Conservation (phyloP, 2,113 vertebrate genomes). For the Protobothrops flavoviridis region DNA sequence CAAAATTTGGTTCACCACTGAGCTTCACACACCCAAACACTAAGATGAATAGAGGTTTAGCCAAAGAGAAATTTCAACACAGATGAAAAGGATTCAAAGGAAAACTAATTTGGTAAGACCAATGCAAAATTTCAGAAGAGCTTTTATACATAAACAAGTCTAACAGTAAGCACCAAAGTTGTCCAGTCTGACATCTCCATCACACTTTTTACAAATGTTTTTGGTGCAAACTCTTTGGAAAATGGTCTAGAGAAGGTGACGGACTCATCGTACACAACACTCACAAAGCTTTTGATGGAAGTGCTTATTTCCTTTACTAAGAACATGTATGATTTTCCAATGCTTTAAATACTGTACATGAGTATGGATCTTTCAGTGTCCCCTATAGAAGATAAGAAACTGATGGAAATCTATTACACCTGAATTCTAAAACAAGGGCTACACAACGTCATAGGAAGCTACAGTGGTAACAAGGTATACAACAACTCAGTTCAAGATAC, state of each 20-base stretch:
- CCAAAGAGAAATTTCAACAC: neutral
- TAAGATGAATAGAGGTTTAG: neutral
- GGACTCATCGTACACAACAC: neutral
- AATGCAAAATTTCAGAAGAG: neutral
- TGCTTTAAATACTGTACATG: neutral
- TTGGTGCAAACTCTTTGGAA: neutral
- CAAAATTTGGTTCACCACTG: neutral
- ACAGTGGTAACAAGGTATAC: neutral
- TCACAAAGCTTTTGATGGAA: neutral
- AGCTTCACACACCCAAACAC: neutral
- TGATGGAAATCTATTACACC: neutral
- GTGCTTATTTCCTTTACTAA: neutral
- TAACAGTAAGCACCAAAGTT: neutral
- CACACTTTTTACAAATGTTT: neutral
- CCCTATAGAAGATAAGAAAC: neutral
- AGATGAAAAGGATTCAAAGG: neutral
- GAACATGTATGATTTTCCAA: neutral
- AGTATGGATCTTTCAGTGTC: neutral
- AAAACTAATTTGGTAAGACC: neutral
- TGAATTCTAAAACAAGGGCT: neutral
- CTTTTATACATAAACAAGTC: neutral
- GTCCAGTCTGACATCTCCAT: neutral
- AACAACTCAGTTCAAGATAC: neutral
- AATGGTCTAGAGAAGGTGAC: neutral
- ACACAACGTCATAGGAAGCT: neutral